phyloP scores from a whole-genome alignment of 2,888 invertebrate genomes.

The Myopa testacea region DNA sequence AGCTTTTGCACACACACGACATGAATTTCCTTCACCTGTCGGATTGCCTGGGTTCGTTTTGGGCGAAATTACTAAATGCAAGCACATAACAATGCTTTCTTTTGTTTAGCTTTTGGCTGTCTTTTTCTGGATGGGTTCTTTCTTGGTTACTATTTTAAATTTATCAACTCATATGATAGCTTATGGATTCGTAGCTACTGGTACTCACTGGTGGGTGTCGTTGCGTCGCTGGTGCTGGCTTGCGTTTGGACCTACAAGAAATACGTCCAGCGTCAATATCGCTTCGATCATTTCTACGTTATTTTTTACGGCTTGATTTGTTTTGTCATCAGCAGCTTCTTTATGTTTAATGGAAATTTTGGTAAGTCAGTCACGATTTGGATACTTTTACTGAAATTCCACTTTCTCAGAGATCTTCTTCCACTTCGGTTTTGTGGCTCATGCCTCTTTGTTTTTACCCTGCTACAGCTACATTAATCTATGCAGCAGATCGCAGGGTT shows the following conservation, averaged over 20 bases:
- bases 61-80: background rate
- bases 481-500: slow-evolving; percentile 54
- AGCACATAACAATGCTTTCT: background rate
- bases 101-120: slow-evolving; percentile 53
- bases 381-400: background rate
- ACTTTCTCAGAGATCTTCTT: slow-evolving; percentile 54
- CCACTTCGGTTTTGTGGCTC: slow-evolving; percentile 58
- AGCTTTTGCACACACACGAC: background rate
- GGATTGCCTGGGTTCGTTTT: slow-evolving; percentile 40
- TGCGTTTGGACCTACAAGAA: slow-evolving; percentile 57
- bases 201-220: slow-evolving; percentile 53
- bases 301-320: slow-evolving; percentile 61
- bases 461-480: slow-evolving; percentile 59
- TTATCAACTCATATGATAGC: slow-evolving; percentile 57
- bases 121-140: slow-evolving; percentile 57
- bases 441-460: slow-evolving; percentile 55
- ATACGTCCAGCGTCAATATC: slow-evolving; percentile 53
- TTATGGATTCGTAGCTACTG: slow-evolving; percentile 55
- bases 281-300: slow-evolving; percentile 60
- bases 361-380: slow-evolving; percentile 50
- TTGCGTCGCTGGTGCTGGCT: slow-evolving; percentile 49
- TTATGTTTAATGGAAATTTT: slow-evolving; percentile 57
- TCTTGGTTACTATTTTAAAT: slow-evolving; percentile 59
- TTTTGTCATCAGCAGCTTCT: slow-evolving; percentile 56
- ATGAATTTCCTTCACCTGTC: slow-evolving; percentile 38